phyloP scores from a whole-genome alignment of 2,797 vertebrate genomes.

The Pseudochaenichthys georgianus region DNA sequence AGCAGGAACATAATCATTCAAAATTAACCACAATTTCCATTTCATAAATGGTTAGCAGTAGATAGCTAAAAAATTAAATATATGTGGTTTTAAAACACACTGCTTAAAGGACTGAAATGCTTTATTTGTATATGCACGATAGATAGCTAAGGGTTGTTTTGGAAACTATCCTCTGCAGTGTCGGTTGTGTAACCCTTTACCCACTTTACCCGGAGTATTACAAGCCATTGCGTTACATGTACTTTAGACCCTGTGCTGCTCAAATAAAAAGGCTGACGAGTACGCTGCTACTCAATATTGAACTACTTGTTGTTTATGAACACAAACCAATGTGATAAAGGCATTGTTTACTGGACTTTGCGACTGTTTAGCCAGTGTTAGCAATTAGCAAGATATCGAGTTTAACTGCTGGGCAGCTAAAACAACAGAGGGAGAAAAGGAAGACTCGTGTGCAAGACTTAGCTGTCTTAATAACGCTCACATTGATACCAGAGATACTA shows the following conservation, averaged over 20 bases:
- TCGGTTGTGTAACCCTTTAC: constrained; percentile 58
- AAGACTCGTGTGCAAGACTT: background rate
- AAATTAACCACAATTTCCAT: no score
- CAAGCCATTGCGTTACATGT: background rate
- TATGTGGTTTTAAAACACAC: no score
- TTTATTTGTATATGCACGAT: no score
- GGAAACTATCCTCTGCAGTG: no score
- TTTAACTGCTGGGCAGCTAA: background rate
- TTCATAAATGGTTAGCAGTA: no score
- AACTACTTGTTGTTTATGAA: rapidly evolving
- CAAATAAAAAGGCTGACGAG: background rate
- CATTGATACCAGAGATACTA: background rate
- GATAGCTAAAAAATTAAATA: no score
- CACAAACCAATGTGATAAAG: background rate
- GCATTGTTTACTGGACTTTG: constrained; percentile 3
- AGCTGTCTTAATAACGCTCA: background rate
- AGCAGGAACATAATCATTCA: no score
- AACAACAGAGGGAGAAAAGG: background rate
- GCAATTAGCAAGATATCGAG: background rate
- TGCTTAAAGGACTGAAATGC: no score
- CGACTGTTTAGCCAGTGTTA: background rate
- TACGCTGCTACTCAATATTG: background rate
- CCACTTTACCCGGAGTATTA: constrained; percentile 24
- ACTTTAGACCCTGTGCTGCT: constrained; percentile 54
- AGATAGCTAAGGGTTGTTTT: no score